phyloP scores from a whole-genome alignment of 2,113 vertebrate species.

The Cryptotis parvus region DNA sequence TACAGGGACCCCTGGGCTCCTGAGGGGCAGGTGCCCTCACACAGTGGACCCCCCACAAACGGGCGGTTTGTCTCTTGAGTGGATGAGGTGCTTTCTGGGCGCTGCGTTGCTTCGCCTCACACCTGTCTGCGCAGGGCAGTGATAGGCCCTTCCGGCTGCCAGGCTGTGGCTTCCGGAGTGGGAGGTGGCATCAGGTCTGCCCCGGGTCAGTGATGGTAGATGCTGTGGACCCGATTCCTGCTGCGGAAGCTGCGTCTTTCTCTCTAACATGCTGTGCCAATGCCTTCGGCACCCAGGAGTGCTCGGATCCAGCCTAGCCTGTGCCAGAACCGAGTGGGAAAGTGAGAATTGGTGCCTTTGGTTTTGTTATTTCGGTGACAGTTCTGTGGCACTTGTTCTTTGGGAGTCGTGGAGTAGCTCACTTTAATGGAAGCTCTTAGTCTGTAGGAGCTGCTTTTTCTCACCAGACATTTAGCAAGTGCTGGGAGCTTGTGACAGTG shows the following conservation, averaged over 20 bases:
- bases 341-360: not conserved
- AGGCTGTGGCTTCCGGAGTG: not conserved
- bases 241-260: slow-evolving; percentile 21
- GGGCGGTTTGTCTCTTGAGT: too few relatives aligned
- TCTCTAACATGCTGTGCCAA: slow-evolving; percentile 1
- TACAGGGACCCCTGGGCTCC: too few relatives aligned
- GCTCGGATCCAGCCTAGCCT: not conserved
- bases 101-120: too few relatives aligned
- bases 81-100: too few relatives aligned
- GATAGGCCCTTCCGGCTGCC: too few relatives aligned
- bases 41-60: too few relatives aligned
- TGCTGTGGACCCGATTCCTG: not conserved
- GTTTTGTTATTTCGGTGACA: slow-evolving; percentile 28
- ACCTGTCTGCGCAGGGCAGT: too few relatives aligned
- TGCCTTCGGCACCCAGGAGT: not conserved
- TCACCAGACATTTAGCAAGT: slow-evolving; percentile 8
- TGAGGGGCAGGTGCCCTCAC: too few relatives aligned
- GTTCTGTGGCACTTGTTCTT: slow-evolving; percentile 24
- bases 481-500: not conserved
- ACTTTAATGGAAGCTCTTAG: slow-evolving; percentile 35
- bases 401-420: slow-evolving; percentile 25
- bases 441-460: not conserved
- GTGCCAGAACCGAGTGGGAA: not conserved
- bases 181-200: too few relatives aligned
- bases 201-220: too few relatives aligned